Conservation (phyloP, 2,113 vertebrate genomes). For the Desmodus rotundus region DNA sequence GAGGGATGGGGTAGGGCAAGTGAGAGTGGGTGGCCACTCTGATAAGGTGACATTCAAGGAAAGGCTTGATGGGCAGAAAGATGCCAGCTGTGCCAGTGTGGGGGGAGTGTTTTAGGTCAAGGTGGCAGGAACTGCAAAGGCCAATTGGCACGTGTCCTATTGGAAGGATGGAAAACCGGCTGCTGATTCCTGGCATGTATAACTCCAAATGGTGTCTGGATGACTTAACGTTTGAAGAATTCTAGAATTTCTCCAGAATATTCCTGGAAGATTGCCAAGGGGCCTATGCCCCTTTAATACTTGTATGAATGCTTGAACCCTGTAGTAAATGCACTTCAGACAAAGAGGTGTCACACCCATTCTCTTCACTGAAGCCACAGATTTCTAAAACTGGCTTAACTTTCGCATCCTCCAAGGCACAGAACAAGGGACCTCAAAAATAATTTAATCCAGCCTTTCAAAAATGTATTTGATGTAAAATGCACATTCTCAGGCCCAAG, state of each 20-base stretch:
- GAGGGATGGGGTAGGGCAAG: not conserved
- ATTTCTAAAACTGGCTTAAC: conserved; percentile 1
- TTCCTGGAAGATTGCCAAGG: not conserved
- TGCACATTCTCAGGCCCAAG: not conserved
- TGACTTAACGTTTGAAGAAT: not conserved
- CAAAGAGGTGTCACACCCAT: not conserved
- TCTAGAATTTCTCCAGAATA: not conserved
- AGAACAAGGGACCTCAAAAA: not conserved
- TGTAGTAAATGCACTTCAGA: not conserved
- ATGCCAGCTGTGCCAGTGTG: not conserved
- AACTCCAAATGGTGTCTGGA: not conserved
- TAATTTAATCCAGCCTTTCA: not conserved
- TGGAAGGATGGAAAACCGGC: not conserved
- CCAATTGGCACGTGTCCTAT: not conserved
- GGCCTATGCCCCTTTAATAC: not conserved
- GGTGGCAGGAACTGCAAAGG: not conserved
- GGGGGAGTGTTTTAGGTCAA: not conserved
- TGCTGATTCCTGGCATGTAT: not conserved
- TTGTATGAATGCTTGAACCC: not conserved
- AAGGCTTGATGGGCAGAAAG: not conserved
- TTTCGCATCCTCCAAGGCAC: not conserved
- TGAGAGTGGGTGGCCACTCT: not conserved
- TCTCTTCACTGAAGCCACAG: not conserved
- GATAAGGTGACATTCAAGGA: not conserved
- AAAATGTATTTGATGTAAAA: not conserved